Percentiles rank a stretch among this genome's conserved stretches.
Evolutionary conservation across 2,113 vertebrate genomes (phyloP).

Genomic region (Menura novaehollandiae): DNA sequence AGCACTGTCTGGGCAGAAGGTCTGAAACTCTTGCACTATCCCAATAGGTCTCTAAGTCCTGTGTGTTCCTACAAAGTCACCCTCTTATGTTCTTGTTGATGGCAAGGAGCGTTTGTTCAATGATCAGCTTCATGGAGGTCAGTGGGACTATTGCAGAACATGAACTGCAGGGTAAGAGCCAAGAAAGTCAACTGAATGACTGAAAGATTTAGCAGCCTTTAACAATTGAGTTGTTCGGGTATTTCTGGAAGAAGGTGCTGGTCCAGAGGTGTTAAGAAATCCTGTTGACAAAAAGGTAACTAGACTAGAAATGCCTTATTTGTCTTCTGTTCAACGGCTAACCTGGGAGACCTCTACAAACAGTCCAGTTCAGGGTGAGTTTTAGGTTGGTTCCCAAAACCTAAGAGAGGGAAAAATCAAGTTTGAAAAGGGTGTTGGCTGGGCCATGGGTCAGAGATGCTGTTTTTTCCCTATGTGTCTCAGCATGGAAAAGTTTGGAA

Average conservation of each 20-base stretch:
- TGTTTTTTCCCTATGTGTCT: neutral
- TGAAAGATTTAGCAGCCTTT: neutral
- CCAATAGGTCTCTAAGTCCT: neutral
- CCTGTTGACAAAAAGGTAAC: neutral
- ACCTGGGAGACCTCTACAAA: neutral
- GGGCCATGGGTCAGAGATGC: neutral
- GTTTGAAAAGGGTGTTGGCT: neutral
- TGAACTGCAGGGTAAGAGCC: neutral
- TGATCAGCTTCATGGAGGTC: neutral
- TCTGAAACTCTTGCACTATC: neutral
- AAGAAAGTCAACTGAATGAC: neutral
- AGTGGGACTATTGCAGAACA: neutral
- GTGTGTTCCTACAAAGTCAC: neutral
- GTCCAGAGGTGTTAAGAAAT: neutral
- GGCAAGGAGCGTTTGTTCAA: neutral
- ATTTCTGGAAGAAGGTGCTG: neutral
- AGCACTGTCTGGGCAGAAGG: neutral
- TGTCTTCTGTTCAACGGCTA: neutral
- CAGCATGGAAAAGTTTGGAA: neutral
- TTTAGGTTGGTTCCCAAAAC: neutral
- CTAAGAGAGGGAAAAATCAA: neutral
- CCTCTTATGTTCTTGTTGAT: neutral
- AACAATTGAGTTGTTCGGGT: fast-evolving
- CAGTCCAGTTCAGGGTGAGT: fast-evolving
- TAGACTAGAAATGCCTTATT: neutral